Evolutionary conservation across 2,113 vertebrate species (phyloP), one percentile per base, ranked within the genome.

Genomic region (Cynopterus brachyotis): DNA sequence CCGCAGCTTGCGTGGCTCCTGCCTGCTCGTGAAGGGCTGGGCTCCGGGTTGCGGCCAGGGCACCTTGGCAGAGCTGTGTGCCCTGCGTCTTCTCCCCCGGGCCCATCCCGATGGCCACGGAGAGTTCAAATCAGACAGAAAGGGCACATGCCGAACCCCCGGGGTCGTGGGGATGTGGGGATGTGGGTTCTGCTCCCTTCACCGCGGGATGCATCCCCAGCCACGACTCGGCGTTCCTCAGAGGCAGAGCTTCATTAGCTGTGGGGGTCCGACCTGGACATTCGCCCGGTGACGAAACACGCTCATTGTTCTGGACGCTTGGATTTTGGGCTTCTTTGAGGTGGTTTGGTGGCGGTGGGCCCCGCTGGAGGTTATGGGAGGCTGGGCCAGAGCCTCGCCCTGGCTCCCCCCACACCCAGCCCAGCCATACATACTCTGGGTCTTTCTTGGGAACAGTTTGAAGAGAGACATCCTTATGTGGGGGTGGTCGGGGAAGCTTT

Each of bases 171-270:
- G 32, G n/a, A 37, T 1, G 0, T 2, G 42, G 60, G 32, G n/a
- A 37, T 1, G 12, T 16, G 40, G 76, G 30, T 32, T 89, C 26
- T 73, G 72, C 67, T 37, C 47, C 16, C 26, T 13, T 67, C 20
- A 0, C 37, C 0, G 0, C 0, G 17, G 50, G 24, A 19, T 19
- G 0, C 0, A 0, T 5, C 60, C 60, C 20, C 0, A 0, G 37
- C 24, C 4, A 1, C 28, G 60, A 50, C 84, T 45, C 69, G 3
- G 13, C 2, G 4, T 40, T n/a, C 70, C 70, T 15, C 6, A 13
- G 19, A 40, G 28, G 28, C 28, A 6, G 45, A 30, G 20, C 19
- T 22, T 22, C 1, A 15, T 10, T 9, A 1, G 28, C 24, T 1
- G 5, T 3, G n/a, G 50, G 0, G 66, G 60, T 42, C 42, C 6